These are phyloP conservation scores for Podarcis raffonei DNA, from an alignment of 2,113 vertebrate species.

Conservation along the genomic window DNA sequence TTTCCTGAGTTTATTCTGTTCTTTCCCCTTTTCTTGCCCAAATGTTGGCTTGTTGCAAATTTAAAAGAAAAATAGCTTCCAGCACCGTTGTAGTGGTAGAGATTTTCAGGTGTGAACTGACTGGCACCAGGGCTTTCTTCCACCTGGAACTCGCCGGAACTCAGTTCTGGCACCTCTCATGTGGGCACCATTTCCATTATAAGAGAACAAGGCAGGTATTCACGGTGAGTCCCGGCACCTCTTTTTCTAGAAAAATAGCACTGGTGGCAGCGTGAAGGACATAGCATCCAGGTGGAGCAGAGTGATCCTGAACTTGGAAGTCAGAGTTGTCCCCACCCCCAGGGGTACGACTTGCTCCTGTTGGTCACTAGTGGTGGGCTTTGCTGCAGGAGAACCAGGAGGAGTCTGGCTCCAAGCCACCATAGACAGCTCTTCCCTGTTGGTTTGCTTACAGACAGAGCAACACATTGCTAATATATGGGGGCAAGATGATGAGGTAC, in stretches of 20 bases:
- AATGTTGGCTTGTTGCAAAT: too few relatives aligned
- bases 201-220: too few relatives aligned
- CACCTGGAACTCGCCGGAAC: too few relatives aligned
- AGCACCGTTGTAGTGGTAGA: too few relatives aligned
- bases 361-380: conserved; percentile 70
- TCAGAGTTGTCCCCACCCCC: conserved; percentile 52
- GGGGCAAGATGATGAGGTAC: background rate
- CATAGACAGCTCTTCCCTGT: conserved; percentile 66
- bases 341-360: conserved; percentile 80
- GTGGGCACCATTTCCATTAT: too few relatives aligned
- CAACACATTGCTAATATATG: background rate
- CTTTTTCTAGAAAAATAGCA: background rate
- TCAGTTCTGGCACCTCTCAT: too few relatives aligned
- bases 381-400: conserved; percentile 79
- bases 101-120: too few relatives aligned
- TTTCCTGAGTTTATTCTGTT: too few relatives aligned
- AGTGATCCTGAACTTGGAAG: conserved; percentile 76
- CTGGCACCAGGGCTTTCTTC: too few relatives aligned
- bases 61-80: too few relatives aligned
- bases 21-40: too few relatives aligned
- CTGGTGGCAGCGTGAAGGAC: conserved; percentile 80
- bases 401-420: conserved; percentile 90
- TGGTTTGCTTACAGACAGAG: background rate
- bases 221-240: too few relatives aligned
- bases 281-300: conserved; percentile 85